phyloP scores from a whole-genome alignment of 1,140 invertebrate genomes.

The Drosophila virilis region DNA sequence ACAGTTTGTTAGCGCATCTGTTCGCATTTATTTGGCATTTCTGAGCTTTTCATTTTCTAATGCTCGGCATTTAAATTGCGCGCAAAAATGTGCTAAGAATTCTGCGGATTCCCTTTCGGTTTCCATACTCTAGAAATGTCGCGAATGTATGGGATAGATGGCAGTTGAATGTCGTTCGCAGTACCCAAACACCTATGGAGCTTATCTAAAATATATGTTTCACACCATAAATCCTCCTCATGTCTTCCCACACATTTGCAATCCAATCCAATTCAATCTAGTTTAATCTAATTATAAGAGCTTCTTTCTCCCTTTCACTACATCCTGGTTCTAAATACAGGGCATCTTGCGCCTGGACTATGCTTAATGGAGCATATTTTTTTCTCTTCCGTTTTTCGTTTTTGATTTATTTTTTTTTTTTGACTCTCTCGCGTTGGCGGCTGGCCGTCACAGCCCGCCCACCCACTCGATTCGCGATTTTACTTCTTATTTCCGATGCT shows the following conservation, averaged over 20 bases:
- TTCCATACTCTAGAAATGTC: too few species aligned
- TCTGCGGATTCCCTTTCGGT: not conserved
- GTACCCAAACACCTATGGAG: too few species aligned
- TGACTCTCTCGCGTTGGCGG: constrained; percentile 5
- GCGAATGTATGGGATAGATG: too few species aligned
- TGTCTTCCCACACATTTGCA: too few species aligned
- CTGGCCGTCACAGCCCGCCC: not conserved
- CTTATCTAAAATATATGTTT: too few species aligned
- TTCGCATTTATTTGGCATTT: constrained; percentile 1
- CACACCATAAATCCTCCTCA: too few species aligned
- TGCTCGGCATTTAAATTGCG: constrained; percentile 30
- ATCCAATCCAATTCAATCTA: too few species aligned
- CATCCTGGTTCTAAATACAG: too few species aligned
- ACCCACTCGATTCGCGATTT: constrained; percentile 6
- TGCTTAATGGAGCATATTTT: not conserved
- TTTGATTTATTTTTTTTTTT: constrained; percentile 4
- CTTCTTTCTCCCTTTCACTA: too few species aligned
- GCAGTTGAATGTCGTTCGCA: too few species aligned
- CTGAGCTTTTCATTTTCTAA: constrained; percentile 14
- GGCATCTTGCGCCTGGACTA: too few species aligned
- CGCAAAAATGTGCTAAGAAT: constrained; percentile 10
- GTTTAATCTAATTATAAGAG: too few species aligned
- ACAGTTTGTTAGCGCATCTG: not conserved
- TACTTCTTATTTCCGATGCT: constrained; percentile 7
- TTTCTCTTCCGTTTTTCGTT: not conserved